phyloP scores from a whole-genome alignment of 2,113 vertebrate species.

The Aspiorhynchus laticeps region DNA sequence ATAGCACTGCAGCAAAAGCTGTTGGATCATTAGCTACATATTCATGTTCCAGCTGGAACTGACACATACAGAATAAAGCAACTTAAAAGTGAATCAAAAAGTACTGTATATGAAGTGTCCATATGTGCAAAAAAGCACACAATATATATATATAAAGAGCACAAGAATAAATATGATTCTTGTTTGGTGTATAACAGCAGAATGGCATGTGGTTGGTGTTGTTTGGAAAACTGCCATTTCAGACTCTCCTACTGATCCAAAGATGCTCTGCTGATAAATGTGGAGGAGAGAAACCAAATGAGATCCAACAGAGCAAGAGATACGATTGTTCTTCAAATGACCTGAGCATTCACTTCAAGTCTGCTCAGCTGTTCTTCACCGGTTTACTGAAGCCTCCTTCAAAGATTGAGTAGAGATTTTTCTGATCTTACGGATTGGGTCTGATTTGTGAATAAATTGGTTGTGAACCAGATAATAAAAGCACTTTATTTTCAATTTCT shows the following conservation, averaged over 20 bases:
- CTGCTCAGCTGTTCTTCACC: not conserved
- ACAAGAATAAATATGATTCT: not conserved
- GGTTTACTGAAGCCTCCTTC: not conserved
- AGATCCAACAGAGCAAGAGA: not conserved
- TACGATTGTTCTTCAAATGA: not conserved
- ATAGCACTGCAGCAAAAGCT: not conserved
- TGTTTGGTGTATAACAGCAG: conserved; percentile 17
- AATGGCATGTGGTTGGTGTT: conserved; percentile 33
- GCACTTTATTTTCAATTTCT: not conserved
- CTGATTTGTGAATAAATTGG: not conserved
- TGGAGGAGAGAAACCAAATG: conserved; percentile 1
- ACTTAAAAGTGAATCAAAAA: not conserved
- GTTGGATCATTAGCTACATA: not conserved
- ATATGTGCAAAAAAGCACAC: not conserved
- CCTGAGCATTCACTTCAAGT: not conserved
- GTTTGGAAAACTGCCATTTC: conserved; percentile 37
- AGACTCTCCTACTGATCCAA: conserved; percentile 1
- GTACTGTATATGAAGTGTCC: not conserved
- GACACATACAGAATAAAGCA: not conserved
- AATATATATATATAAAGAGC: too few relatives aligned
- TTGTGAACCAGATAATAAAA: not conserved
- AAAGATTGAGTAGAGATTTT: not conserved
- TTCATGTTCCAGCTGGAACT: not conserved
- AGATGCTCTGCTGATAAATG: conserved; percentile 31
- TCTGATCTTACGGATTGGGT: not conserved